phyloP scores from a whole-genome alignment of 2,113 vertebrate genomes.

The Sturnus vulgaris region DNA sequence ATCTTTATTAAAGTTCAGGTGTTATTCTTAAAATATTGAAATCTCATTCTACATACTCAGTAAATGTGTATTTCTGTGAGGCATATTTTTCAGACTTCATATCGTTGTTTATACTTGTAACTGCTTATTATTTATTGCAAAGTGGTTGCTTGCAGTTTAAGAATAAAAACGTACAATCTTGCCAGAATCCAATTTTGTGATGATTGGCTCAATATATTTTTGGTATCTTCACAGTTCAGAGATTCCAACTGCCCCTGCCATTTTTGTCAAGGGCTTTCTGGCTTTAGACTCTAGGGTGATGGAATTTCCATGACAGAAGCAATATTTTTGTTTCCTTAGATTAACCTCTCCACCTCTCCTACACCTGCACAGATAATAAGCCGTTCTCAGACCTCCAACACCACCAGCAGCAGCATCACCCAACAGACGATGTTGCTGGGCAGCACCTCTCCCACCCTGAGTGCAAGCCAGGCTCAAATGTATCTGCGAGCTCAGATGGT shows the following conservation, averaged over 20 bases:
- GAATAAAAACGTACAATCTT: background rate
- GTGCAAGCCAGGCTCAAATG: conserved; percentile 93
- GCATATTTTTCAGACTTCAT: background rate
- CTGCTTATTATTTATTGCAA: background rate
- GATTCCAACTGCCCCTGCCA: background rate
- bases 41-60: background rate
- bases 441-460: conserved; percentile 84
- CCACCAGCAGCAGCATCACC: conserved; percentile 83
- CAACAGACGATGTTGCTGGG: conserved; percentile 92
- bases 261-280: conserved; percentile 48
- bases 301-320: conserved; percentile 66
- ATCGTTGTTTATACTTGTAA: background rate
- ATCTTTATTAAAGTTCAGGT: background rate
- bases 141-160: background rate
- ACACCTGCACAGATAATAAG: conserved; percentile 88
- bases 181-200: background rate
- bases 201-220: background rate
- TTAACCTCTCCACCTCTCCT: conserved; percentile 87
- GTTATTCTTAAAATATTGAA: background rate
- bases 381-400: conserved; percentile 84
- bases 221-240: background rate
- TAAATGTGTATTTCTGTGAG: background rate
- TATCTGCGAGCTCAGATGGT: conserved; percentile 96
- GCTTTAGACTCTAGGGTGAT: conserved; percentile 39
- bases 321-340: conserved; percentile 78